Evolutionary conservation across 2,797 vertebrate species (phyloP), one percentile per base, ranked within the genome.

Genomic region (Coluber constrictor): DNA sequence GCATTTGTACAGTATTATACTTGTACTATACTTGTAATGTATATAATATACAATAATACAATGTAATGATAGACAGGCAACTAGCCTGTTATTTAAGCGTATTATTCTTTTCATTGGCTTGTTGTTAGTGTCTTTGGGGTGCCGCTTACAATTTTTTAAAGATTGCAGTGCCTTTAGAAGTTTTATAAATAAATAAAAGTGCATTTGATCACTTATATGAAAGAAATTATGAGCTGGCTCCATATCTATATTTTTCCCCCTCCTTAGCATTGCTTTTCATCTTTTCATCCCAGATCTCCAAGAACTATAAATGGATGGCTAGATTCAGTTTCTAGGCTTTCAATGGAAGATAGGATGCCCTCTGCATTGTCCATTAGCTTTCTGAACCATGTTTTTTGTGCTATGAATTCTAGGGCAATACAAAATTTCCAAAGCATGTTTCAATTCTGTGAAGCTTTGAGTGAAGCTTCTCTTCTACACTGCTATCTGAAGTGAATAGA

Each of bases 301-400:
- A 37, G 29, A 59, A 13, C 60, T 15, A 4, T 54, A 90, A 90
- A 25, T 66, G 25, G 6, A 61, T 3, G 13, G 37, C 13, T 47
- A 89, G 37, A 57, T 7, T 43, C 57, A 59, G 23, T 59, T 57
- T 88, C 32, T 25, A 43, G 32, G 20, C 32, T 60, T 60, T 88
- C 56, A 88, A 25, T 27, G 87, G 87, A 88, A 60, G 54, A 60
- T 60, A 88, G 57, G n/a, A 88, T 88, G 87, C 37, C n/a, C 32
- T 13, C 55, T 27, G 23, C 47, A 61, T 5, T 86, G 27, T 54
- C 11, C 90, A 79, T 55, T 74, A 90, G 94, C 11, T n/a, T 25
- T 83, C 43, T 95, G 94, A 29, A 94, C 94, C 94, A 86, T 12
- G 61, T 51, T 86, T n/a, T 74, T 93, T 95, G 74, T 56, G 60